Base-by-base conservation (phyloP, 2,113 vertebrate species). In the Tragelaphus strepsiceros region DNA sequence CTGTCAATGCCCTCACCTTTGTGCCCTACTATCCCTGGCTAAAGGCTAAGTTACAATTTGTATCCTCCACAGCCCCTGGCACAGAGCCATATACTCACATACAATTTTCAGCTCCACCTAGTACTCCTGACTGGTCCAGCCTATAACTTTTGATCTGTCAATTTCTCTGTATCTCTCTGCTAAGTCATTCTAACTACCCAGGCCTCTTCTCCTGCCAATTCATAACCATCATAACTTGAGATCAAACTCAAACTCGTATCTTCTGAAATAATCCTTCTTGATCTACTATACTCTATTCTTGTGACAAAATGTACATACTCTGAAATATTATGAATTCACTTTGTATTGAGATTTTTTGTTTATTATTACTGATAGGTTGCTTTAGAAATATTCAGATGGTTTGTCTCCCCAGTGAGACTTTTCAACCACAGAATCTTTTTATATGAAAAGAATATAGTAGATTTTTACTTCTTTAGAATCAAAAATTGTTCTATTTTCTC, bases 391-490 rank as follows among this genome's bases (percentile, higher is more conserved):
- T 86, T 80, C 24, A 92, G 32, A 71, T 91, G 56, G 19, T 81
- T 90, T 88, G 28, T 87, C 28, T 96, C 53, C 35, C 28, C 59
- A 30, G 4, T 28, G 74, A 93, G 59, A 96, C 61, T 96, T 95
- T 97, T 94, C 71, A 93, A 96, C 96, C 46, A 89, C 61, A 93
- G 16, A 39, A 58, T 30, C 46, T 87, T 93, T 85, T 88, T 22
- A 61, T 22, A 51, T 49, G 49, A 83, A 84, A 43, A 67, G 8
- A 64, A 24, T 22, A 85, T 19, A 82, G 43, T 49, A 82, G 51
- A 80, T 71, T 58, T 90, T 81, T 92, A 92, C 26, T 78, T 91
- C 49, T 46, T 89, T 87, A 15, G 56, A 86, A 80, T 92, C 35
- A 88, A 88, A 95, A 35, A 39, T 56, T 93, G 53, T 80, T 95